Evolutionary conservation across 2,888 invertebrate species (phyloP).

Genomic region (Pristionchus japonicus): DNA sequence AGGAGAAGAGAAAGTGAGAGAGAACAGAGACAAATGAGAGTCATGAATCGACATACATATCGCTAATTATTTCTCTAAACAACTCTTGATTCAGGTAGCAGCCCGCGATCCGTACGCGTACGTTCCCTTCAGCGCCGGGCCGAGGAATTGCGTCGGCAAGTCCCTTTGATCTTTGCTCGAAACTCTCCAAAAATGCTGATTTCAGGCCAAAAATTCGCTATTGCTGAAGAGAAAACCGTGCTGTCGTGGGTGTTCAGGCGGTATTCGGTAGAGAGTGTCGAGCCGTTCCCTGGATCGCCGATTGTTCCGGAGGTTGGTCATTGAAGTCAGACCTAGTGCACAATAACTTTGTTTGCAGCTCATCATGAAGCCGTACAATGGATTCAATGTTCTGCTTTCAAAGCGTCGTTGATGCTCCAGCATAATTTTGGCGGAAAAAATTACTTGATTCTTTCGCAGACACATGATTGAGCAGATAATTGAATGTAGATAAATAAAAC

Average conservation of each 20-base stretch:
- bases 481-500: too few relatives aligned
- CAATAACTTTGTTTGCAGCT: not conserved
- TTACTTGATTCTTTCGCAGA: too few relatives aligned
- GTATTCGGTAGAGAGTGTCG: conserved; percentile 72
- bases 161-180: too few relatives aligned
- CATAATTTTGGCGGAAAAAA: too few relatives aligned
- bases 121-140: conserved; percentile 78
- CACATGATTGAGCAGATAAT: too few relatives aligned
- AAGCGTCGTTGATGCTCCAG: not conserved
- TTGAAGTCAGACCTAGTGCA: not conserved
- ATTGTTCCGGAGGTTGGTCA: not conserved
- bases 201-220: conserved; percentile 76
- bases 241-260: conserved; percentile 74
- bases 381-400: not conserved
- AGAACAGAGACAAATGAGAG: too few relatives aligned
- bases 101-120: conserved; percentile 77
- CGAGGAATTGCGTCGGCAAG: conserved; percentile 77
- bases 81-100: not conserved
- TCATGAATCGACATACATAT: too few relatives aligned
- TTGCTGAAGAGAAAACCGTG: conserved; percentile 76
- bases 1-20: too few relatives aligned
- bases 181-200: not conserved
- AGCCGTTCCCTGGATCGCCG: conserved; percentile 52
- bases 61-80: too few relatives aligned
- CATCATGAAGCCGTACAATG: not conserved